Base-by-base conservation (phyloP, 2,113 vertebrate species). In the Notiomystis cincta region DNA sequence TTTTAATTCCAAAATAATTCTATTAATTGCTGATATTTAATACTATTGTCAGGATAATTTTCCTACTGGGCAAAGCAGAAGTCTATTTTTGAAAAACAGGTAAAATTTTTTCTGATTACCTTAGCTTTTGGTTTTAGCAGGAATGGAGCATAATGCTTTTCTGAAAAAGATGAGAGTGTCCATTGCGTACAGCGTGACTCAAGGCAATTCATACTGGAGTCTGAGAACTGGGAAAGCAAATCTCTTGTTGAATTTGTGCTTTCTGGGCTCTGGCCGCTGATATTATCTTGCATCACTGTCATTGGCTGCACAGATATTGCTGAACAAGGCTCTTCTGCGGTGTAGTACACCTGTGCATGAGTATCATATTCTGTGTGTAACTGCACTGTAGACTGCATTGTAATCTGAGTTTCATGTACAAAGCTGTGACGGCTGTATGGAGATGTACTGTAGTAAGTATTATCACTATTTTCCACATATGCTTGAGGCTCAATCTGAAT, bases 371-470 rank as follows among this genome's bases (percentile, higher is more conserved):
- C 99, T 1, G 99, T 99, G 96, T 99, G 98, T 57, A 99, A 98
- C 97, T 99, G 99, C 82, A 99, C 99, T 0, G 99, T 99, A 83
- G 99, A 99, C 96, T 99, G 99, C 99, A 99, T 99, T 92, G 99
- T 99, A 97, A 99, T 99, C 92, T 99, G 99, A 16, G 99, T 99
- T 96, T 99, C 99, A 40, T 99, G 99, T 80, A 99, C 98, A 76
- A 99, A 99, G 95, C 98, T 95, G 91, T 99, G 99, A 97, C 98
- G 99, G 98, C 98, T 99, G 95, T 99, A 99, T 2, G 99, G 98
- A 2, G 99, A 98, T 6, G 98, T 99, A 54, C 98, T 98, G 98
- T 98, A 98, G 93, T 78, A 98, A 67, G 98, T 98, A 47, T 97
- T 97, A 13, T 98, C 98, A 30, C 42, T 58, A 0, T 98, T 97